A percentile compares a stretch with the other conserved stretches of the same genome.
Conservation (phyloP, 2,797 vertebrate species). For the Mionectes olivaceus region DNA sequence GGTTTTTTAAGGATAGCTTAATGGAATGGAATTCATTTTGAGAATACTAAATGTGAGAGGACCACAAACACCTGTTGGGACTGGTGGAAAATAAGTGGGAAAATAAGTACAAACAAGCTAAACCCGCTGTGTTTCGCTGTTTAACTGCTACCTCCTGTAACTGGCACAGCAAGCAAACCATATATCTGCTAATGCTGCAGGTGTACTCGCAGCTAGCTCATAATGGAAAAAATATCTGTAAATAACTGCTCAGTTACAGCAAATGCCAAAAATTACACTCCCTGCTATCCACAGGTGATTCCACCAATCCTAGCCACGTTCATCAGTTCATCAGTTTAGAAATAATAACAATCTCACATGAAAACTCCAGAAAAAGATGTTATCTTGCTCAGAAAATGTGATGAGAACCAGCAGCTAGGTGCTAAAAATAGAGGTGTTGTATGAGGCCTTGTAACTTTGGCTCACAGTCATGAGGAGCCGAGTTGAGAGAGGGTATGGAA, state of each 20-base stretch:
- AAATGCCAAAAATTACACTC: constrained; percentile 51
- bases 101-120: constrained; percentile 19
- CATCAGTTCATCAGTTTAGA: not conserved
- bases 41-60: not conserved
- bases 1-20: not conserved
- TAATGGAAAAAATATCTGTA: constrained; percentile 51
- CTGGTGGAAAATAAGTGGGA: not conserved
- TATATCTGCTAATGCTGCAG: constrained; percentile 40
- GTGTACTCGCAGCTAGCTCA: constrained; percentile 23
- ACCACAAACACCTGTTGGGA: not conserved
- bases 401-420: not conserved
- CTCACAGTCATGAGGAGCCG: not conserved
- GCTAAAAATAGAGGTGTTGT: constrained; percentile 41
- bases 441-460: not conserved
- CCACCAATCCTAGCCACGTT: not conserved
- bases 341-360: not conserved
- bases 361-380: constrained; percentile 24
- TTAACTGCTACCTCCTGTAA: constrained; percentile 31
- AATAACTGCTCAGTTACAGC: constrained; percentile 48
- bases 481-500: not conserved
- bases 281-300: not conserved
- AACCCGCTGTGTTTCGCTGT: not conserved
- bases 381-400: not conserved
- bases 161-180: constrained; percentile 14
- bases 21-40: not conserved